Evolutionary conservation across 2,888 invertebrate genomes (phyloP).

Genomic region (Eudemis profundana): DNA sequence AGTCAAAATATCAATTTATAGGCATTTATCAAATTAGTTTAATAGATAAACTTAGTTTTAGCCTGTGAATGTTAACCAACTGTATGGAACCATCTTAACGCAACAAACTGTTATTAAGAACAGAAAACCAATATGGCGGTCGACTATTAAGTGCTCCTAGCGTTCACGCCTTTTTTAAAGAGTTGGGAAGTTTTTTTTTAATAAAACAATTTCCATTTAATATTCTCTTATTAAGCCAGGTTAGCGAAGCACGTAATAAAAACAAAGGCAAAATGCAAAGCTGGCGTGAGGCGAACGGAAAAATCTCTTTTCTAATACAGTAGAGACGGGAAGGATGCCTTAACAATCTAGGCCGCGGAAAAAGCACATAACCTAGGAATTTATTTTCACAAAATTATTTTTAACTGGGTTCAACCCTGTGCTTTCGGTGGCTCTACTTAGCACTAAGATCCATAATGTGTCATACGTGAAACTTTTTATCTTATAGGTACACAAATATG

Average conservation of each 20-base stretch:
- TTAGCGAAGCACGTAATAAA: constrained; percentile 11
- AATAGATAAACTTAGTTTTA: too few relatives aligned
- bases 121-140: not conserved
- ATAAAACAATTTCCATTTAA: constrained; percentile 14
- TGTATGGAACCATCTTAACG: too few relatives aligned
- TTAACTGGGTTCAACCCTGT: too few relatives aligned
- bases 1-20: too few relatives aligned
- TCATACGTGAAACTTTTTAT: too few relatives aligned
- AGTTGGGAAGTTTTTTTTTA: not conserved
- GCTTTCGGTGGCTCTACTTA: too few relatives aligned
- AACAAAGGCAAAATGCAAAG: constrained; percentile 14
- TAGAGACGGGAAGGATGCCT: constrained; percentile 9
- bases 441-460: too few relatives aligned
- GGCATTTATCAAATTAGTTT: too few relatives aligned
- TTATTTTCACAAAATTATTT: not conserved
- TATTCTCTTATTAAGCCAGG: constrained; percentile 18
- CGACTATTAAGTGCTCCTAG: not conserved
- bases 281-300: constrained; percentile 16
- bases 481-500: too few relatives aligned
- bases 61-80: too few relatives aligned
- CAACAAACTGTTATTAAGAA: not conserved
- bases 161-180: not conserved
- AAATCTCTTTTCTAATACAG: constrained; percentile 16
- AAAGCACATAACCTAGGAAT: not conserved
- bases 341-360: not conserved